phyloP scores from a whole-genome alignment of 2,113 vertebrate genomes.

The Sturnira hondurensis region DNA sequence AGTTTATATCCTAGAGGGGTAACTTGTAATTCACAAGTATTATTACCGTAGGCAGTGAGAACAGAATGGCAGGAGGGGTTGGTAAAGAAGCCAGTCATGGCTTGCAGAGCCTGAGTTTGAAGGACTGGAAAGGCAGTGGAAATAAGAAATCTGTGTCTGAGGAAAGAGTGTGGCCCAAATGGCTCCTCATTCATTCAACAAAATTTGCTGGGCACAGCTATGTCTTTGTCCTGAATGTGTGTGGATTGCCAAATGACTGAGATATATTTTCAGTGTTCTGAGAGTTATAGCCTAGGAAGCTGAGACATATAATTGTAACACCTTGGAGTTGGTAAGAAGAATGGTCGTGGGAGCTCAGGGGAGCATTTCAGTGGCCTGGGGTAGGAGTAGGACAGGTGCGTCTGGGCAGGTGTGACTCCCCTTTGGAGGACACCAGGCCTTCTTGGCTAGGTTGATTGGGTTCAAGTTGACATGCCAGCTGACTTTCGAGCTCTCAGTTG shows the following conservation, averaged over 20 bases:
- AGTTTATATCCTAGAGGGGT: slow-evolving; percentile 32
- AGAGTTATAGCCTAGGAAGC: too few relatives aligned
- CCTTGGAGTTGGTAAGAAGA: neutral
- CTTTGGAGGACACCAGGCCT: neutral
- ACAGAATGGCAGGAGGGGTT: neutral
- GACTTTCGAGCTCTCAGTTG: neutral
- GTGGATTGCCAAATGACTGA: neutral
- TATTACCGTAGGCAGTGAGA: neutral
- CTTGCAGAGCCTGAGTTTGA: neutral
- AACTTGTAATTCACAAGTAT: slow-evolving; percentile 43
- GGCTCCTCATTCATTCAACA: neutral
- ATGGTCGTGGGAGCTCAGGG: neutral
- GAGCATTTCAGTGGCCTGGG: neutral
- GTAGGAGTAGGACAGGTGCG: neutral
- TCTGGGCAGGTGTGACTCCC: neutral
- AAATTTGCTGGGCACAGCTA: neutral
- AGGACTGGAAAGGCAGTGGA: neutral
- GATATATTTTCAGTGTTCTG: neutral
- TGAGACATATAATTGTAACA: accelerated
- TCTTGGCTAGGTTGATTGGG: neutral
- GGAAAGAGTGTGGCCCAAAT: neutral
- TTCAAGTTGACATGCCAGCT: neutral
- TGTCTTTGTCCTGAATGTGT: too few relatives aligned
- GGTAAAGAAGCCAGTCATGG: neutral
- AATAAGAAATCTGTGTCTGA: neutral